phyloP scores from a whole-genome alignment of 2,888 invertebrate species.

The Tricholauxania praeusta region DNA sequence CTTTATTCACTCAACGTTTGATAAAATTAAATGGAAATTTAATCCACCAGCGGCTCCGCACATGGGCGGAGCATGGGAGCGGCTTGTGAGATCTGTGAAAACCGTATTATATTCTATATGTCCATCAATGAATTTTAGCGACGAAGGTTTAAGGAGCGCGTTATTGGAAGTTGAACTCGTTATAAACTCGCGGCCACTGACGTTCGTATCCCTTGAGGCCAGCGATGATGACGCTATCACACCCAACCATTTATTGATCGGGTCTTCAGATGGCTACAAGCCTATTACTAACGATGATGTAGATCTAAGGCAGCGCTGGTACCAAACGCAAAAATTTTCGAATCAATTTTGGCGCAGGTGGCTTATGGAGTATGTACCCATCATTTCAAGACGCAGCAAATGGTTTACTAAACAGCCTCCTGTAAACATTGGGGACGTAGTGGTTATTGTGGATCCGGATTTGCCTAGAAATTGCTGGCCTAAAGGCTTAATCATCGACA shows the following conservation, averaged over 20 bases:
- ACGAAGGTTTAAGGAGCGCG: constrained; percentile 41
- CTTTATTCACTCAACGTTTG: constrained; percentile 16
- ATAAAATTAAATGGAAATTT: constrained; percentile 45
- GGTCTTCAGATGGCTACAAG: constrained; percentile 23
- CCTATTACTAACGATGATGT: constrained; percentile 3
- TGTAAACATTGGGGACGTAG: constrained; percentile 35
- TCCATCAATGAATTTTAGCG: constrained; percentile 38
- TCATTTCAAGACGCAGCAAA: constrained; percentile 34
- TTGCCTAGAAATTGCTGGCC: constrained; percentile 40
- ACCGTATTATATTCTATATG: constrained; percentile 32
- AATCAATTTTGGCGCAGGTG: constrained; percentile 39
- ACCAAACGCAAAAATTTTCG: constrained; percentile 39
- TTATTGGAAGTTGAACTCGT: constrained; percentile 41
- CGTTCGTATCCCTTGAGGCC: constrained; percentile 42
- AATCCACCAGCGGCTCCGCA: constrained; percentile 44
- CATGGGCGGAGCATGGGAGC: constrained; percentile 44
- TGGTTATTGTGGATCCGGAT: constrained; percentile 39
- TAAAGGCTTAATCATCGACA: constrained; percentile 35
- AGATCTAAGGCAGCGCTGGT: constrained; percentile 40
- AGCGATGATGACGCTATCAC: constrained; percentile 43
- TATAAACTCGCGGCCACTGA: constrained; percentile 42
- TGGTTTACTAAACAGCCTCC: constrained; percentile 36
- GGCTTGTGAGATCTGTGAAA: constrained; percentile 38
- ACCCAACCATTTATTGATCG: constrained; percentile 41
- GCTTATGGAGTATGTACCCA: constrained; percentile 37